These are phyloP conservation scores for Acronicta psi DNA, from an alignment of 2,888 invertebrate genomes.

Conservation along the genomic window DNA sequence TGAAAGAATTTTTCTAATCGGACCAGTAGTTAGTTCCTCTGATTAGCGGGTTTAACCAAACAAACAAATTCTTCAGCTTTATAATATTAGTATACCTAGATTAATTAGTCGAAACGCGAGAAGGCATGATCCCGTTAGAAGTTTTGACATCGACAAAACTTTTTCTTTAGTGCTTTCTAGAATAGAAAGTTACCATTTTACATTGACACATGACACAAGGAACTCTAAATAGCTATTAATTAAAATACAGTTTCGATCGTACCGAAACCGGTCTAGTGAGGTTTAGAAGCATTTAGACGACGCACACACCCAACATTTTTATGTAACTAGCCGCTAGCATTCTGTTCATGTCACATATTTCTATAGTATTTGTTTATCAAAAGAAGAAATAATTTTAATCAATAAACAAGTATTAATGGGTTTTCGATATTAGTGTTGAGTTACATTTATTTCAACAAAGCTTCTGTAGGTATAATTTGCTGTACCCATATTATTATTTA, in stretches of 20 bases:
- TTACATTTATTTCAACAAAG: too few relatives aligned
- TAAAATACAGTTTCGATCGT: conserved; percentile 40
- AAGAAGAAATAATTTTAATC: neutral
- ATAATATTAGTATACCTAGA: too few relatives aligned
- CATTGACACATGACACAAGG: too few relatives aligned
- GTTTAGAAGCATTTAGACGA: conserved; percentile 6
- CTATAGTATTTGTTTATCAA: conserved; percentile 7
- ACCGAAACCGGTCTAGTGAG: conserved; percentile 54
- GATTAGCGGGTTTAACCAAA: too few relatives aligned
- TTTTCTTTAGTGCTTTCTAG: neutral
- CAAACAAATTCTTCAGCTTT: too few relatives aligned
- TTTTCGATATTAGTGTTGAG: neutral
- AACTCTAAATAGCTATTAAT: conserved; percentile 30
- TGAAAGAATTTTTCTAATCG: too few relatives aligned
- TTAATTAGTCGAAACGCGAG: neutral
- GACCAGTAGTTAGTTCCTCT: too few relatives aligned
- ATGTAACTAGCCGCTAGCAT: neutral
- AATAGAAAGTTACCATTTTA: neutral
- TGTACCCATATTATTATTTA: too few relatives aligned
- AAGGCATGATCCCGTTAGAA: neutral
- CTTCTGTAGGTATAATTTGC: too few relatives aligned
- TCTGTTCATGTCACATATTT: neutral
- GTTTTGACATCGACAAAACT: neutral
- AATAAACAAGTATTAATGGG: neutral
- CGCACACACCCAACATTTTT: neutral